Evolutionary conservation across 2,113 vertebrate species (phyloP).

Genomic region (Alexandromys fortis): DNA sequence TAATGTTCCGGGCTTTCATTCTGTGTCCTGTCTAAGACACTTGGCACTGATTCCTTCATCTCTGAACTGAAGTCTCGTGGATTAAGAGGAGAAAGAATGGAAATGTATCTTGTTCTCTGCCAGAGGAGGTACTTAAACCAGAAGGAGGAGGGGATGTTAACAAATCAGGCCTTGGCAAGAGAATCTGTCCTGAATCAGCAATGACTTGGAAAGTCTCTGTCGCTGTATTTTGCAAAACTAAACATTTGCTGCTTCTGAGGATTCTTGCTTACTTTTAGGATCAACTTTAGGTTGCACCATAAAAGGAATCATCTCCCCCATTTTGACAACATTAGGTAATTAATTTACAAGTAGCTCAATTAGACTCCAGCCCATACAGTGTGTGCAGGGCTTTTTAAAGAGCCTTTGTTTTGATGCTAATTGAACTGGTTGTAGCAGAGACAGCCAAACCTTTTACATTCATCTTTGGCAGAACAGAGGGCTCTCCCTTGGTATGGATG

Average conservation of each 20-base stretch:
- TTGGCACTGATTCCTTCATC: conserved; percentile 57
- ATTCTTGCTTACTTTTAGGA: neutral
- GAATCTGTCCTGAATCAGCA: conserved; percentile 54
- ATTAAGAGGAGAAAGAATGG: conserved; percentile 54
- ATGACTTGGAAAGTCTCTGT: conserved; percentile 46
- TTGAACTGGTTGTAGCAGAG: conserved; percentile 74
- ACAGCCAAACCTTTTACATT: conserved; percentile 69
- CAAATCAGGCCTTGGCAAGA: conserved; percentile 51
- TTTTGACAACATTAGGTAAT: conserved; percentile 42
- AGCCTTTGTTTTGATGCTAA: conserved; percentile 76
- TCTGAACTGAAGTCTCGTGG: conserved; percentile 51
- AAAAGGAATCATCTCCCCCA: neutral
- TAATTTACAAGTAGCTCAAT: conserved; percentile 71
- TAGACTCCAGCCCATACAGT: conserved; percentile 21
- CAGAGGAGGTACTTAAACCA: conserved; percentile 57
- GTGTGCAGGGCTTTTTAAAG: conserved; percentile 58
- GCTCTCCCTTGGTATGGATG: conserved; percentile 63
- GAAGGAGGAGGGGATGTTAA: conserved; percentile 54
- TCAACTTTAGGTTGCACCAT: conserved; percentile 47
- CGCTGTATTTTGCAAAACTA: conserved; percentile 19
- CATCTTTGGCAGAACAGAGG: conserved; percentile 75
- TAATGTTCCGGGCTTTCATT: conserved; percentile 50
- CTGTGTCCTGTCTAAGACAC: neutral
- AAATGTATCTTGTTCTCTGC: conserved; percentile 65
- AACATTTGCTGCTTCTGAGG: neutral